Evolutionary conservation across 2,888 invertebrate genomes (phyloP).

Genomic region (Phortica magna): DNA sequence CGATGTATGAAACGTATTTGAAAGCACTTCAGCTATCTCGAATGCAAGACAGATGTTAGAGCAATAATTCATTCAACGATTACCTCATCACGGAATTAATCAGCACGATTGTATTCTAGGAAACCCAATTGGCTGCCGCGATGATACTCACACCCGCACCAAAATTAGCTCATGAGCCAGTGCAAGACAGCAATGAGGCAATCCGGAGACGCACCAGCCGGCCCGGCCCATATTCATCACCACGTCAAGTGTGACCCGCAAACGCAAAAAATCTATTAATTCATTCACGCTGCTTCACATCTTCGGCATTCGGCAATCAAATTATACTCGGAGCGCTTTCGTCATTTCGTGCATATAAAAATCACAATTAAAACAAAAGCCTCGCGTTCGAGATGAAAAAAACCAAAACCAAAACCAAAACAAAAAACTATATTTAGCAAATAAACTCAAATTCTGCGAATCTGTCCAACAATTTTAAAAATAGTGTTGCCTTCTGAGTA

Average conservation of each 20-base stretch:
- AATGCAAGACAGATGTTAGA: conserved; percentile 27
- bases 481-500: not conserved
- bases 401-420: no score
- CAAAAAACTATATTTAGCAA: no score
- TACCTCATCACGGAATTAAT: conserved; percentile 17
- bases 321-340: not conserved
- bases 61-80: conserved; percentile 20
- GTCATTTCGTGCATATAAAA: not conserved
- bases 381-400: not conserved
- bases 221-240: not conserved
- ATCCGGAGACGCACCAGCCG: not conserved
- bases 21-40: not conserved
- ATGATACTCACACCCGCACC: not conserved
- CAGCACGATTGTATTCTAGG: not conserved
- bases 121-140: not conserved
- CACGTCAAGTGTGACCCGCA: not conserved
- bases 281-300: not conserved
- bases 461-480: not conserved
- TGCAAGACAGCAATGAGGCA: no score
- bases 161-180: no score
- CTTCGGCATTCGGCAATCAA: not conserved
- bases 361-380: not conserved
- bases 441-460: not conserved
- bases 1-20: not conserved
- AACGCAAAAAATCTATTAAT: not conserved